phyloP scores from a whole-genome alignment of 2,888 invertebrate species.

The Eristalinus sepulchralis region DNA sequence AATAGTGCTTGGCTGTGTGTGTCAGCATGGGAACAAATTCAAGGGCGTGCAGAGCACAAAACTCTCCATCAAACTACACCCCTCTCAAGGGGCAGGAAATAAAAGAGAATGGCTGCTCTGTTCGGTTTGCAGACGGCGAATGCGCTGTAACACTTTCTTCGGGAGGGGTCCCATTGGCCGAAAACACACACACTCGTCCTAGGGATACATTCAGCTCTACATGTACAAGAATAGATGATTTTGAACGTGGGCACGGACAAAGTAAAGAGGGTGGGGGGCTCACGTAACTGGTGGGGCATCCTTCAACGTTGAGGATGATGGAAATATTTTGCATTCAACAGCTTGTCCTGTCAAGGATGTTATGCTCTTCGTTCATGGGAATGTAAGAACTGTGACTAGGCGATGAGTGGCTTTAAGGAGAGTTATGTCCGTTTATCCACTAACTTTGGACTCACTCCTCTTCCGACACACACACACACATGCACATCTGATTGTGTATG shows the following conservation, averaged over 20 bases:
- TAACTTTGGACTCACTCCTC: conserved; percentile 9
- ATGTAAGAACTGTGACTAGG: not conserved
- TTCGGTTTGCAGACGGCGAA: conserved; percentile 36
- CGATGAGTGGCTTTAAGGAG: not conserved
- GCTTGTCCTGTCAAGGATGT: conserved; percentile 57
- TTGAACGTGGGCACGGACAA: not conserved
- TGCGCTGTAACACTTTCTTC: conserved; percentile 56
- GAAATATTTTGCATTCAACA: conserved; percentile 68
- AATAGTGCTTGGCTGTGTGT: not conserved
- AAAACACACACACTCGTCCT: not conserved
- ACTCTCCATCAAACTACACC: conserved; percentile 20
- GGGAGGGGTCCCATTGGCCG: not conserved
- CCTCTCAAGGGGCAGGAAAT: conserved; percentile 15
- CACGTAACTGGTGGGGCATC: conserved; percentile 26
- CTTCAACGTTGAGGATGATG: conserved; percentile 29
- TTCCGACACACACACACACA: not conserved
- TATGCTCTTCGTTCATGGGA: not conserved
- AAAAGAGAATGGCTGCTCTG: conserved; percentile 26
- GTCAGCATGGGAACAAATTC: conserved; percentile 23
- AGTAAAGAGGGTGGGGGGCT: not conserved
- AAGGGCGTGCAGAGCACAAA: conserved; percentile 40
- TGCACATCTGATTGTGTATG: not conserved
- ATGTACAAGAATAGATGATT: not conserved
- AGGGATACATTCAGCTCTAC: not conserved
- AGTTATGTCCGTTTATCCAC: not conserved